Conservation (phyloP, 2,113 vertebrate genomes). For the Hyaena hyaena region DNA sequence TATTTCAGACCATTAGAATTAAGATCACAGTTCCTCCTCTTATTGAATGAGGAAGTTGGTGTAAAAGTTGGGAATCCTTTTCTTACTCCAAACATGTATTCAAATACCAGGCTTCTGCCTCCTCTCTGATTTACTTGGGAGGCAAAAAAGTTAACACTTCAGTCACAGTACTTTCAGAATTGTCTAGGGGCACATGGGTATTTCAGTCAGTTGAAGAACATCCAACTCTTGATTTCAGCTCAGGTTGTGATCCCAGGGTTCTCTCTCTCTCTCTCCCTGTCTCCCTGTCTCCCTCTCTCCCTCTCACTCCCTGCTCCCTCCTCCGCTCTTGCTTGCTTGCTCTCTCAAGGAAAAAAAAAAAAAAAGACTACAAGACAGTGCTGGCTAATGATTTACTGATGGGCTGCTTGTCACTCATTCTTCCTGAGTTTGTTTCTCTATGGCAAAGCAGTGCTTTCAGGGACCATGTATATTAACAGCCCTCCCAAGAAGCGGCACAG, state of each 20-base stretch:
- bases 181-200: background rate
- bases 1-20: background rate
- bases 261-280: too few species aligned
- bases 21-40: background rate
- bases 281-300: too few species aligned
- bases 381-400: background rate
- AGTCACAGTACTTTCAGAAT: background rate
- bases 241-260: too few species aligned
- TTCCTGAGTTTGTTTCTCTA: background rate
- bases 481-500: accelerated
- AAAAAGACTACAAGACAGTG: background rate
- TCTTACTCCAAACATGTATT: background rate
- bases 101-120: conserved; percentile 10
- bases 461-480: background rate
- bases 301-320: too few species aligned
- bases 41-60: background rate
- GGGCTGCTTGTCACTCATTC: background rate
- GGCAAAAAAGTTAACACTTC: background rate
- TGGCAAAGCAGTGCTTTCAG: background rate
- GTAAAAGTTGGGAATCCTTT: background rate
- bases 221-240: too few species aligned
- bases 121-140: background rate
- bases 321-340: too few species aligned
- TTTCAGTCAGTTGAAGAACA: too few species aligned
- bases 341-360: too few species aligned